Percentiles rank a stretch among this genome's conserved stretches.
Conservation (phyloP, 1,140 invertebrate genomes). For the Drosophila subobscura region DNA sequence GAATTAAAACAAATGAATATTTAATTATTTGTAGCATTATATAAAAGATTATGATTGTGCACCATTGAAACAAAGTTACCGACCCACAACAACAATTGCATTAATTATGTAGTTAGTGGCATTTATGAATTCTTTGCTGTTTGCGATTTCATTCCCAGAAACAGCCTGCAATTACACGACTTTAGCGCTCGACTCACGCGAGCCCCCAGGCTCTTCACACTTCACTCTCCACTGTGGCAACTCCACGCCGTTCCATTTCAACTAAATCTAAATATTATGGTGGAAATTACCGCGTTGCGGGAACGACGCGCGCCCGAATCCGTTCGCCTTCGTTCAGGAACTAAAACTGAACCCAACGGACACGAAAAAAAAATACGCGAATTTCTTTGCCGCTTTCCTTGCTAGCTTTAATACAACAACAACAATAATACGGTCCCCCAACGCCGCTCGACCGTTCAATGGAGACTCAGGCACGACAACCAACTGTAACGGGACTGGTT, state of each 20-base stretch:
- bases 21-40: constrained; percentile 19
- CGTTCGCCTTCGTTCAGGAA: constrained; percentile 75
- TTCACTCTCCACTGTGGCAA: not conserved
- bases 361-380: constrained; percentile 65
- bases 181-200: constrained; percentile 42
- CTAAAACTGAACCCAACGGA: constrained; percentile 55
- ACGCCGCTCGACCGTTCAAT: constrained; percentile 22
- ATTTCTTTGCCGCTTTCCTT: constrained; percentile 73
- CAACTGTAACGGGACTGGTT: constrained; percentile 79
- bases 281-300: constrained; percentile 64
- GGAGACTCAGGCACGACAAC: constrained; percentile 60
- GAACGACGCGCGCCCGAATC: constrained; percentile 75
- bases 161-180: constrained; percentile 24
- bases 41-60: constrained; percentile 25
- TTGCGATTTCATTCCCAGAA: constrained; percentile 22
- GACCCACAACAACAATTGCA: constrained; percentile 24
- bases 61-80: too few relatives aligned
- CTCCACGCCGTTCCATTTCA: constrained; percentile 2
- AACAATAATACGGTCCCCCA: constrained; percentile 32
- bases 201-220: constrained; percentile 4
- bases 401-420: constrained; percentile 65
- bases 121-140: constrained; percentile 29
- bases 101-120: constrained; percentile 45
- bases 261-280: constrained; percentile 18
- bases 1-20: constrained; percentile 37